Percentiles rank a stretch among this genome's conserved stretches.
Conservation (phyloP, 2,113 vertebrate genomes). For the Ameiurus melas region DNA sequence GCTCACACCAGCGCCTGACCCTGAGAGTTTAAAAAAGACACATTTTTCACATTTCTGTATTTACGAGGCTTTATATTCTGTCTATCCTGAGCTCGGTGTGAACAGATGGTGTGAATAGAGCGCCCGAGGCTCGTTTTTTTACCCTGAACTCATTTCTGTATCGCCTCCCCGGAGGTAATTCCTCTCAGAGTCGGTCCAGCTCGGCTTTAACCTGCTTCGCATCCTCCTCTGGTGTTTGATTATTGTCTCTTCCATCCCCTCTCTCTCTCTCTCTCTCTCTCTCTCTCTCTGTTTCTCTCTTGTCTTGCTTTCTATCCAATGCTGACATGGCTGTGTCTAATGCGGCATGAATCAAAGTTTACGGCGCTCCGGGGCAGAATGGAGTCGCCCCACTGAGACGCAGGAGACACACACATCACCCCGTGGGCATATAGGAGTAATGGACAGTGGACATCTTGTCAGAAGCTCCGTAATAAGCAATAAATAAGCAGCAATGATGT, state of each 20-base stretch:
- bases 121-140: slow-evolving; percentile 26
- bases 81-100: background rate
- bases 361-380: slow-evolving; percentile 26
- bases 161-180: slow-evolving; percentile 7
- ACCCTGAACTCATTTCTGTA: slow-evolving; percentile 26
- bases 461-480: slow-evolving; percentile 37
- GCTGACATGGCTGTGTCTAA: slow-evolving; percentile 45
- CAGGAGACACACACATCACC: slow-evolving; percentile 37
- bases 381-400: slow-evolving; percentile 34
- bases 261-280: background rate
- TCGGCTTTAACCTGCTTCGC: background rate
- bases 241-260: background rate
- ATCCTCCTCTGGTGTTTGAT: slow-evolving; percentile 6
- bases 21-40: background rate
- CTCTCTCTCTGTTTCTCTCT: background rate
- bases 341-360: slow-evolving; percentile 50
- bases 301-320: slow-evolving; percentile 26
- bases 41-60: background rate
- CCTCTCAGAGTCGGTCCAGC: slow-evolving; percentile 9
- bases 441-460: slow-evolving; percentile 32
- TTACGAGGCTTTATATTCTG: background rate
- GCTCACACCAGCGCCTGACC: background rate
- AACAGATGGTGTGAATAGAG: background rate
- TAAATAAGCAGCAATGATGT: slow-evolving; percentile 19
- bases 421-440: slow-evolving; percentile 38